Percentiles rank a stretch among this genome's conserved stretches.
Evolutionary conservation across 2,888 invertebrate genomes (phyloP).

Genomic region (Drosophila lacicola): DNA sequence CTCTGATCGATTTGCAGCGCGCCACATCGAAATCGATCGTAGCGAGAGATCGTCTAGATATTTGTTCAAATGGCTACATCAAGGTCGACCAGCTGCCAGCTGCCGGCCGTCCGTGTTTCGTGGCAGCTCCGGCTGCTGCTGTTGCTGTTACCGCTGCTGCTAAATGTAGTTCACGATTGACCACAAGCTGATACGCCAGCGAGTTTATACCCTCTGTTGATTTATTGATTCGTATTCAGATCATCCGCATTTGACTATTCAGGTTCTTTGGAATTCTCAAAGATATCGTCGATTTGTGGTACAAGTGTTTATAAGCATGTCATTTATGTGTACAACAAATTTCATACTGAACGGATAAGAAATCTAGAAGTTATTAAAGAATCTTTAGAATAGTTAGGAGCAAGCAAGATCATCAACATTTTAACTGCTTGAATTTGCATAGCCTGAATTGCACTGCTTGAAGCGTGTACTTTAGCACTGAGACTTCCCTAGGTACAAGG

Average conservation of each 20-base stretch:
- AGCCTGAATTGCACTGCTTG: not conserved
- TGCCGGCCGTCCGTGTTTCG: constrained; percentile 31
- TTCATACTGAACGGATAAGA: not conserved
- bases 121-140: constrained; percentile 8
- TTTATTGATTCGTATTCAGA: not conserved
- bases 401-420: not conserved
- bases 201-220: constrained; percentile 22
- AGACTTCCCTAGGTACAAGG: not conserved
- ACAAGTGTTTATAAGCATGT: not conserved
- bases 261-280: too few species aligned
- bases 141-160: constrained; percentile 25
- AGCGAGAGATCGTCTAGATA: constrained; percentile 60
- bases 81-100: constrained; percentile 68
- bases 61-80: constrained; percentile 44
- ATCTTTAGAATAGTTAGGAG: not conserved
- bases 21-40: constrained; percentile 42
- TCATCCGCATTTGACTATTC: not conserved
- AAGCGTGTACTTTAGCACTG: not conserved
- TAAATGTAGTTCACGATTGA: constrained; percentile 50
- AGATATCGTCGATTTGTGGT: not conserved
- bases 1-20: constrained; percentile 68
- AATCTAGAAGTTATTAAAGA: not conserved
- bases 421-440: not conserved
- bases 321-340: not conserved
- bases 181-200: constrained; percentile 18